These are phyloP conservation scores for Lota lota DNA, from an alignment of 2,113 vertebrate genomes.

Conservation along the genomic window DNA sequence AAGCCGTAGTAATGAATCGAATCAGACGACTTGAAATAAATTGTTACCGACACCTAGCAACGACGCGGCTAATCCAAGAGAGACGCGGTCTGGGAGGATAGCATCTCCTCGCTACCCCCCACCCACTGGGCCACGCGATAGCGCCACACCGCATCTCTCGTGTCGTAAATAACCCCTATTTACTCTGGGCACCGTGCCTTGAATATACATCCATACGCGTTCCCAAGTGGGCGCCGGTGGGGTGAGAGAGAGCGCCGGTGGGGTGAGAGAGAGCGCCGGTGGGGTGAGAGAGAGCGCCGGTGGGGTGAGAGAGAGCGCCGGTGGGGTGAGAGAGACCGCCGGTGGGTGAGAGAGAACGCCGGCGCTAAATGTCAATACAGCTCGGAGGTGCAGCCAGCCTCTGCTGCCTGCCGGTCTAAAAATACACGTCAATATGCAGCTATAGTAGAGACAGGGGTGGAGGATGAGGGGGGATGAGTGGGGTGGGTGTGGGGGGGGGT, in stretches of 20 bases:
- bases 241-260: neutral
- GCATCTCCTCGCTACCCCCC: too few species aligned
- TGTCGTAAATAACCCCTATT: conserved; percentile 30
- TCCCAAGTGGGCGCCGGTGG: conserved; percentile 24
- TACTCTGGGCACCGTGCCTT: conserved; percentile 36
- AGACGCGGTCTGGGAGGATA: too few species aligned
- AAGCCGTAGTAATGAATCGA: neutral
- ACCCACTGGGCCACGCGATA: too few species aligned
- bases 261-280: conserved; percentile 1
- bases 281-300: neutral
- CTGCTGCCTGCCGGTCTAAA: conserved; percentile 23
- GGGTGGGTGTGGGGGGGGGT: too few species aligned
- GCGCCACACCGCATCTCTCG: neutral
- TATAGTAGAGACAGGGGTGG: conserved; percentile 12
- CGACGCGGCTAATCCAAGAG: too few species aligned
- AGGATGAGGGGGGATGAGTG: too few species aligned
- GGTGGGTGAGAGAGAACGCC: neutral
- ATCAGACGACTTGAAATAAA: conserved; percentile 59
- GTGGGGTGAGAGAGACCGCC: neutral
- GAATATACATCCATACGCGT: conserved; percentile 7
- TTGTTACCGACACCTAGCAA: too few species aligned
- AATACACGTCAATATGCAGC: conserved; percentile 49
- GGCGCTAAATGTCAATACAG: too few species aligned
- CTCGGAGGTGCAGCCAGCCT: too few species aligned
- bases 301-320: neutral